Conservation (phyloP, 2,797 vertebrate species). For the Clangula hyemalis region DNA sequence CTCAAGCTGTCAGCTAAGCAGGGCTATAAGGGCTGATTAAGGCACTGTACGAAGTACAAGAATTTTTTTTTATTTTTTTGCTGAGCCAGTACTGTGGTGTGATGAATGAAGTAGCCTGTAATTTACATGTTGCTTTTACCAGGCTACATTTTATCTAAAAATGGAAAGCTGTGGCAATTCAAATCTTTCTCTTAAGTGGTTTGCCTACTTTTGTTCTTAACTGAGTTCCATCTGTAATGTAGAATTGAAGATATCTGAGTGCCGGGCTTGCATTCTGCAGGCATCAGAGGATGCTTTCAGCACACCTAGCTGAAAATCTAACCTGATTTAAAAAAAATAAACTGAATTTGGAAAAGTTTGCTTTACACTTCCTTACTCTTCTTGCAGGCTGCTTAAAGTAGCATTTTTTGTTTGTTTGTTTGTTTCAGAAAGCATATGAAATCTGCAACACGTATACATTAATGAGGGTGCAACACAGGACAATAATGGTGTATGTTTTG, state of each 20-base stretch:
- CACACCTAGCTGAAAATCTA: not conserved
- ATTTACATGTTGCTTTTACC: conserved; percentile 50
- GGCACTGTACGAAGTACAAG: not conserved
- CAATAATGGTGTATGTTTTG: conserved; percentile 43
- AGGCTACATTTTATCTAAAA: conserved; percentile 59
- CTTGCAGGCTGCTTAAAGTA: conserved; percentile 49
- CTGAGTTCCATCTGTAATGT: not conserved
- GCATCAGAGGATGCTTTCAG: not conserved
- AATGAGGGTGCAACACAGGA: conserved; percentile 59
- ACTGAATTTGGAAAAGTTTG: not conserved
- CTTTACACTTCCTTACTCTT: conserved; percentile 10
- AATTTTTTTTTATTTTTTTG: not conserved
- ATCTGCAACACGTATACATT: conserved; percentile 55
- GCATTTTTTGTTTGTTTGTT: conserved; percentile 6
- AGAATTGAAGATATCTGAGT: not conserved
- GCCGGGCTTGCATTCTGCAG: not conserved
- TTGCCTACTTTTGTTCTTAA: conserved; percentile 27
- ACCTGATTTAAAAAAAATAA: not conserved
- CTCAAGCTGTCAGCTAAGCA: not conserved
- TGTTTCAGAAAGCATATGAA: conserved; percentile 48
- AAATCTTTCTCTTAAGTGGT: not conserved
- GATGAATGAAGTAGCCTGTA: not conserved
- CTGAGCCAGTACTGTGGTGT: not conserved
- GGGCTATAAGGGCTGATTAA: not conserved
- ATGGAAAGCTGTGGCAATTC: conserved; percentile 30